Percentiles rank a stretch among this genome's conserved stretches.
Evolutionary conservation across 2,113 vertebrate species (phyloP).

Genomic region (Octodon degus): DNA sequence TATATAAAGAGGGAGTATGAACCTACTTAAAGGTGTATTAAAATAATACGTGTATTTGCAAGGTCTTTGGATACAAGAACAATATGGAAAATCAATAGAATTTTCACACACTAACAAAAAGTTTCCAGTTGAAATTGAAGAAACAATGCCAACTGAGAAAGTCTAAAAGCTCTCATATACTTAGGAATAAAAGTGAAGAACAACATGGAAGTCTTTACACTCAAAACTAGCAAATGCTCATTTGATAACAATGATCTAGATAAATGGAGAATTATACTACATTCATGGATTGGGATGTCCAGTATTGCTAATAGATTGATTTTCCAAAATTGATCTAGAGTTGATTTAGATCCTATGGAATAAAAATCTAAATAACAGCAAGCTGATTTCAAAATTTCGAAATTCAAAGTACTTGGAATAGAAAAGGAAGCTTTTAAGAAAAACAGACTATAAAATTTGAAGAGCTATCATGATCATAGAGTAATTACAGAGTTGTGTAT

Average conservation of each 20-base stretch:
- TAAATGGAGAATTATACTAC: neutral
- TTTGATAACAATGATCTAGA: neutral
- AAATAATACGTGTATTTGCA: neutral
- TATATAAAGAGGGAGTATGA: neutral
- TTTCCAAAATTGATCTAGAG: neutral
- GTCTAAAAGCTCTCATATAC: neutral
- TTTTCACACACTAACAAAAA: neutral
- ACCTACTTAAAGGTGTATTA: neutral
- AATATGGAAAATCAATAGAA: conserved; percentile 4
- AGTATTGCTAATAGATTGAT: neutral
- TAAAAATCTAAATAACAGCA: neutral
- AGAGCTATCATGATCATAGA: neutral
- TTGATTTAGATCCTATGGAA: conserved; percentile 3
- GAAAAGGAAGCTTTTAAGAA: neutral
- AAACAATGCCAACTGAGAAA: neutral
- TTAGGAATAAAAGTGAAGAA: neutral
- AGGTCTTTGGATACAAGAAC: neutral
- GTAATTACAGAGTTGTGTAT: neutral
- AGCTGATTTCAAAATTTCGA: conserved; percentile 22
- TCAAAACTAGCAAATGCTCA: neutral
- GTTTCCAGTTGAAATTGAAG: neutral
- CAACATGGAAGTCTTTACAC: neutral
- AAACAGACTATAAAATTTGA: neutral
- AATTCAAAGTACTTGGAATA: neutral
- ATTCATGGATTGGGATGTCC: neutral